These are phyloP conservation scores for Enteromius unitaeniatus DNA, from an alignment of 2,797 vertebrate genomes.

Conservation along the genomic window DNA sequence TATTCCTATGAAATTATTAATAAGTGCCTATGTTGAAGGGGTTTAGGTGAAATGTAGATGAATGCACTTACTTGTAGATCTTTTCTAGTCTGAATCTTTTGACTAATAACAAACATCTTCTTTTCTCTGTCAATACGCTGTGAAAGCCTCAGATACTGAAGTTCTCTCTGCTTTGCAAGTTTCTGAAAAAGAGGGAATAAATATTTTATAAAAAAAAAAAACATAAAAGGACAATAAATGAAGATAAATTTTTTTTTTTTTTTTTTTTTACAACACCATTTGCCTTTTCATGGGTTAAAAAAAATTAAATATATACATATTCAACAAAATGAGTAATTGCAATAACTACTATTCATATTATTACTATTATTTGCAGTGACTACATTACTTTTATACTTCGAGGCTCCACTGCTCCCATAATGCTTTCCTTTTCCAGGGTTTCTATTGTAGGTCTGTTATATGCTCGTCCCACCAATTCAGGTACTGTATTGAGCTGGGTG, in stretches of 20 bases:
- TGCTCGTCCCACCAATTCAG: constrained; percentile 85
- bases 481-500: constrained; percentile 84
- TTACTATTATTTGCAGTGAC: neutral
- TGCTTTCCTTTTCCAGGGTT: constrained; percentile 81
- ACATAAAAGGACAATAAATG: neutral
- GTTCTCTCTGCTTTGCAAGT: constrained; percentile 81
- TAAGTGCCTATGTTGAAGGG: neutral
- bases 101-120: constrained; percentile 88
- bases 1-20: too few species aligned
- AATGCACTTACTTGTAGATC: constrained; percentile 88
- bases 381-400: constrained; percentile 75
- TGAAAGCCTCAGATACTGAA: constrained; percentile 85
- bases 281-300: neutral
- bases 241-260: neutral
- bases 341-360: neutral
- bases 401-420: constrained; percentile 79
- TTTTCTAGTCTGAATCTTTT: constrained; percentile 96
- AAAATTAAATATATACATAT: neutral
- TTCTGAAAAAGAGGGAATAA: constrained; percentile 73
- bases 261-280: neutral
- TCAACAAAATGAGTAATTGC: neutral
- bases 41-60: neutral
- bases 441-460: constrained; percentile 92
- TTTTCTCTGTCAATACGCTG: constrained; percentile 92
- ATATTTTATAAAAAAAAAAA: neutral